Base-by-base conservation (phyloP, 2,888 invertebrate genomes). In the Coelopa pilipes region DNA sequence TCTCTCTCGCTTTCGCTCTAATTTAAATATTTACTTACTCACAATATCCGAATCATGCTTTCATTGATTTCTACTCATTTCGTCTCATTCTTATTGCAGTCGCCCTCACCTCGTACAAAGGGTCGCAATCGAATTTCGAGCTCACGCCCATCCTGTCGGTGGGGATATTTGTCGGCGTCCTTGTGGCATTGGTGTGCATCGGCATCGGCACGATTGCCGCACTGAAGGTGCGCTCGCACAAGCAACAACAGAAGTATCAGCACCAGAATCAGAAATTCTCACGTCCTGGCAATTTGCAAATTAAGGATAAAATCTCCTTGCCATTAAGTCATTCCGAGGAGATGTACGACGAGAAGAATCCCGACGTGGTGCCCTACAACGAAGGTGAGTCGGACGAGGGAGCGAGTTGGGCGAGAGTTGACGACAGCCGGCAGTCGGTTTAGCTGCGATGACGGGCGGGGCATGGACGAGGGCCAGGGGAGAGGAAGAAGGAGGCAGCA, bases 261-360 rank as follows among this genome's bases (percentile, higher is more conserved):
- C 86, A 87, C 81, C 85, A 85, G 76, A 87, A 86, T 83, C 85
- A 85, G 78, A 88, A 88, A 83, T 89, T 91, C 84, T 89, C 90
- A 82, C 89, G 92, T 82, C 92, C 92, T 17, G 89, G 90, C 82
- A 89, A 90, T 86, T 88, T 91, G 79, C 89, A 90, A 80, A 89
- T 90, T 82, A 91, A 91, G 87, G 90, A 92, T 86, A 93, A 93
- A 88, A 92, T 91, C 77, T 90, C 91, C 73, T 88, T 92, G 85
- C 92, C 92, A 79, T 89, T 90, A 78, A 89, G 90, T 79, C 90
- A 89, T 80, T 90, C 92, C 21, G 92, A 93, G 79, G 93, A 93
- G 83, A 91, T 93, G 84, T 93, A 93, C 81, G 96, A 96, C 84
- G 96, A 96, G 88, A 93, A 93, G 86, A 96, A 96, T 89, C 96